Base-by-base conservation (phyloP, 2,888 invertebrate species). In the Cephalotes varians region DNA sequence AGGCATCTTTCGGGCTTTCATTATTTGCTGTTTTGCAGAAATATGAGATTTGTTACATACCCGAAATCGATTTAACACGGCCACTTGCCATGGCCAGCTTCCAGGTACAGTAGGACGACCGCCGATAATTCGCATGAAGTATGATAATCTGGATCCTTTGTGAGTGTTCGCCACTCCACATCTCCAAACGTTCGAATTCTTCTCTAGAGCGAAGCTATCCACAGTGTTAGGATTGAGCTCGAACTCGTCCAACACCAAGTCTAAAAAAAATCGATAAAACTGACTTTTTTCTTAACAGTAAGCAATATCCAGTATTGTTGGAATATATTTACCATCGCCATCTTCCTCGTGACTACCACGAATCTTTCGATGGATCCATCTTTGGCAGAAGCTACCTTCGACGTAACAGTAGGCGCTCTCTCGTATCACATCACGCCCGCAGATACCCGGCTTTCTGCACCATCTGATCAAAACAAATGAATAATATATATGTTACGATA, bases 71-170 rank as follows among this genome's bases (percentile, higher is more conserved):
- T 98, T 98, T 83, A 99, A 96, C 74, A 99, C 96, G 73, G 98
- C 98, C 28, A 98, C 98, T 95, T 98, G 98, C 98, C 99, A 99
- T 0, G 98, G 98, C 98, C 99, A 99, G 92, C 97, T 97, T 54
- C 98, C 97, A 69, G 96, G 97, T 15, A 96, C 95, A 0, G 98
- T 96, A 56, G 98, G 97, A 74, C 96, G 95, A 0, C 99, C 99
- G 0, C 99, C 99, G 81, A 99, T 98, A 84, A 99, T 98, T 89
- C 97, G 96, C 83, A 97, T 95, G 44, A 93, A 91, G 79, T 94
- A 94, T 2, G 91, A 93, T 51, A 94, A 86, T 72, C 92, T 90
- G 5, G 92, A 91, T 82, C 90, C 90, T 84, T 92, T 93, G 3
- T 88, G 90, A 4, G 81, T 56, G 56, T 84, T 91, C 0, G 90